These are phyloP conservation scores for Crepidodera aurea DNA, from an alignment of 2,888 invertebrate species.

Conservation along the genomic window DNA sequence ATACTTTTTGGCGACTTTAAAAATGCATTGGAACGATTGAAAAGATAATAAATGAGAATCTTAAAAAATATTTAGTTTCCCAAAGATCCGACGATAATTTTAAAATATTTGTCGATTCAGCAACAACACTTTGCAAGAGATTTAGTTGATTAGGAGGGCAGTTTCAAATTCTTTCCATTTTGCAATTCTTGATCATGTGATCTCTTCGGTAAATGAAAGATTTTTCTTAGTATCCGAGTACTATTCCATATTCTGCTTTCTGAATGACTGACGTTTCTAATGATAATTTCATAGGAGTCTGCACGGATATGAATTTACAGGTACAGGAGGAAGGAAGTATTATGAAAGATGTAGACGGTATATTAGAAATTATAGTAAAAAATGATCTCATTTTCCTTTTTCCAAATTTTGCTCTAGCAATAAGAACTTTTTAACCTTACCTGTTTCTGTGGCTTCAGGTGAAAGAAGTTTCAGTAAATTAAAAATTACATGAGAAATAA, in stretches of 20 bases:
- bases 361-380: background rate
- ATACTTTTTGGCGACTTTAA: too few relatives aligned
- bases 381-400: too few relatives aligned
- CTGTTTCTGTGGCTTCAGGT: slow-evolving; percentile 4
- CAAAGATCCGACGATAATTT: background rate
- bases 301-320: slow-evolving; percentile 1
- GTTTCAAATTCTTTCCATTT: background rate
- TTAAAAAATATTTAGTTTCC: background rate
- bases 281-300: background rate
- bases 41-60: too few relatives aligned
- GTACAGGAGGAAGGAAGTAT: slow-evolving; percentile 1
- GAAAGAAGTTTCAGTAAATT: slow-evolving; percentile 6
- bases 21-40: too few relatives aligned
- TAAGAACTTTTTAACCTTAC: background rate
- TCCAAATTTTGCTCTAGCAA: too few relatives aligned
- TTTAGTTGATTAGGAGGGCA: background rate
- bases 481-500: slow-evolving; percentile 3
- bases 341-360: background rate
- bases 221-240: too few relatives aligned
- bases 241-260: too few relatives aligned
- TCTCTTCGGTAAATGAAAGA: background rate
- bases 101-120: background rate
- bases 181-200: background rate
- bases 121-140: background rate
- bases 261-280: background rate